Conservation (phyloP, 2,888 invertebrate species). For the Gandaritis pyraliata region DNA sequence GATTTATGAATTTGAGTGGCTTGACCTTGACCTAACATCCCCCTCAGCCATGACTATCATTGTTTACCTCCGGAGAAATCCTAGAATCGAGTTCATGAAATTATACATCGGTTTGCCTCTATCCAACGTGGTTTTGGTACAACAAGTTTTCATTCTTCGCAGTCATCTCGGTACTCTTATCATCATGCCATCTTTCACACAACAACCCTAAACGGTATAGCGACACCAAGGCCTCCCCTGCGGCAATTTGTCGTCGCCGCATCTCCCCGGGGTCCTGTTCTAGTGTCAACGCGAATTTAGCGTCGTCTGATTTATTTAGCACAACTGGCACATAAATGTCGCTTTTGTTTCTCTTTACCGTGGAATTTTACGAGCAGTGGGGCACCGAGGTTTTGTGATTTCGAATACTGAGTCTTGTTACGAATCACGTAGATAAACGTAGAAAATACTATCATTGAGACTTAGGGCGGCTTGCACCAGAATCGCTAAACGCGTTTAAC, state of each 20-base stretch:
- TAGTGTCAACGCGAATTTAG: slow-evolving; percentile 27
- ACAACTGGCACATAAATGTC: slow-evolving; percentile 81
- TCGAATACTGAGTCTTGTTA: background rate
- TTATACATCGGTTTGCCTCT: no score
- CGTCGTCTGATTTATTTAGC: slow-evolving; percentile 74
- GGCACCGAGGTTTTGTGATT: slow-evolving; percentile 40
- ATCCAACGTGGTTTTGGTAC: no score
- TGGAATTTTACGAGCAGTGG: slow-evolving; percentile 58
- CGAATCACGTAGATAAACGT: no score
- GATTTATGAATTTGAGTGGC: no score
- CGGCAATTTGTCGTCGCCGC: slow-evolving; percentile 32
- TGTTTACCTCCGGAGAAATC: no score
- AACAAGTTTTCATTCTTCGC: background rate
- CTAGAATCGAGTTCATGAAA: no score
- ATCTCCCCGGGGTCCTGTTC: slow-evolving; percentile 31
- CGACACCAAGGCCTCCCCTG: slow-evolving; percentile 21
- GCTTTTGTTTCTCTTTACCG: slow-evolving; percentile 79
- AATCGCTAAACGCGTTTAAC: no score
- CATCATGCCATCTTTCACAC: background rate
- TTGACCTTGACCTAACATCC: no score
- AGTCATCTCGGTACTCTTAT: background rate
- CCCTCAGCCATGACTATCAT: no score
- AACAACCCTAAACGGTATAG: slow-evolving; percentile 29
- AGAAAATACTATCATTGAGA: no score
- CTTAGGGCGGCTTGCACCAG: no score